Evolutionary conservation across 2,797 vertebrate genomes (phyloP), one percentile per base, ranked within the genome.

Genomic region (Rachycentron canadum): DNA sequence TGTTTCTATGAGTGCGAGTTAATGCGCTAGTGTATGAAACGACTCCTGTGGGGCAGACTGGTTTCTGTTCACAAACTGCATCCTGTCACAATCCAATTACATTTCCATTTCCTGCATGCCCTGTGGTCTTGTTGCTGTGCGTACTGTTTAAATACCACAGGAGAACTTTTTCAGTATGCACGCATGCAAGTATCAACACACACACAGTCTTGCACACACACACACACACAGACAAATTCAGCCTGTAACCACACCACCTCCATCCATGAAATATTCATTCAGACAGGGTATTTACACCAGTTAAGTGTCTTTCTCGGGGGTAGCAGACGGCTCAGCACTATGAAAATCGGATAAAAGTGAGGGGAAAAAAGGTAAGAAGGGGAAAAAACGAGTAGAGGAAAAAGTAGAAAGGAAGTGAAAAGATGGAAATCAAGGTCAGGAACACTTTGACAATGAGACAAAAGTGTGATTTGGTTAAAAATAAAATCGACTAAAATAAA

Each of bases 11-110:
- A 62, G 65, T 58, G 65, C 8, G 69, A 77, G 76, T 71, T 86
- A 76, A 87, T 88, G 86, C 68, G 61, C 32, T 23, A 84, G 74
- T 58, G 76, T 83, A 80, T 87, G 80, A 91, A 91, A 91, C 40
- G 62, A 82, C 72, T 92, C 92, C 90, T 91, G 74, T 86, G 89
- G 88, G 92, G 87, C 81, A 69, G 45, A 83, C 76, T 78, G 85
- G 74, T 82, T 89, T 92, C 89, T 92, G 86, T 89, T 90, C 86
- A 80, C 83, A 91, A 93, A 93, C 90, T 88, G 87, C 89, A 91
- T 93, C 90, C 92, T 92, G 92, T 92, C 92, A 91, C 87, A 93
- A 93, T 93, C 92, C 89, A 93, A 93, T 94, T 92, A 93, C 87
- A 89, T 89, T 91, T 90, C 88, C 90, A 93, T 93, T 95, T 94